These are phyloP conservation scores for Drosophila albomicans DNA, from an alignment of 1,140 invertebrate species.

Conservation along the genomic window DNA sequence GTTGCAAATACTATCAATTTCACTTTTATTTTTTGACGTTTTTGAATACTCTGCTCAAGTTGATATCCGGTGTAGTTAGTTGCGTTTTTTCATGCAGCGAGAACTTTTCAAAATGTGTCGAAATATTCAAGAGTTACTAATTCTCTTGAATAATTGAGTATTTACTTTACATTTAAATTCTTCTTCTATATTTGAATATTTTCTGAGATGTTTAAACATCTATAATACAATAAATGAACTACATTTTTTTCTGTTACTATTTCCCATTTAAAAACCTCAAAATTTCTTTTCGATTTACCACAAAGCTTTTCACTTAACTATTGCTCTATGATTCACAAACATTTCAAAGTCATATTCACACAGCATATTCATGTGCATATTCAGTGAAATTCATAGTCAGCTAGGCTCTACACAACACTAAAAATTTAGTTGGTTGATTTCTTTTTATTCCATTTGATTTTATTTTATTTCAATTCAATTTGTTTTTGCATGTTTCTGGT, in stretches of 20 bases:
- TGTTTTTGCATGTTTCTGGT: constrained; percentile 28
- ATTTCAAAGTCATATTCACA: not conserved
- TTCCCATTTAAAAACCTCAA: too few relatives aligned
- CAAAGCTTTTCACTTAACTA: not conserved
- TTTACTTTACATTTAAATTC: too few relatives aligned
- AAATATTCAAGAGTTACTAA: not conserved
- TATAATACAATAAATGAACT: too few relatives aligned
- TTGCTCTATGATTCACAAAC: not conserved
- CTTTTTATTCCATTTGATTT: constrained; percentile 21
- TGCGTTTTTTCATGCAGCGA: not conserved
- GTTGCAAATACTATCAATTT: constrained; percentile 1
- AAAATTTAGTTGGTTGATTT: constrained; percentile 21
- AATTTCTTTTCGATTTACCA: not conserved
- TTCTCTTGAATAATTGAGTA: too few relatives aligned
- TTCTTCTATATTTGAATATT: too few relatives aligned
- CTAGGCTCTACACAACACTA: not conserved
- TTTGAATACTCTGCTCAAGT: constrained; percentile 18
- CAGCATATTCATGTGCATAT: not conserved
- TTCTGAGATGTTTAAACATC: too few relatives aligned
- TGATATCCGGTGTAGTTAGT: constrained; percentile 19
- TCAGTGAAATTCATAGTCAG: constrained; percentile 13
- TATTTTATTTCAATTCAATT: constrained; percentile 7
- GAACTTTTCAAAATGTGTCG: not conserved
- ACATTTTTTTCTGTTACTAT: too few relatives aligned
- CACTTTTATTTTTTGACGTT: not conserved